These are phyloP conservation scores for Odobenus rosmarus DNA, from an alignment of 2,113 vertebrate species.

Conservation along the genomic window DNA sequence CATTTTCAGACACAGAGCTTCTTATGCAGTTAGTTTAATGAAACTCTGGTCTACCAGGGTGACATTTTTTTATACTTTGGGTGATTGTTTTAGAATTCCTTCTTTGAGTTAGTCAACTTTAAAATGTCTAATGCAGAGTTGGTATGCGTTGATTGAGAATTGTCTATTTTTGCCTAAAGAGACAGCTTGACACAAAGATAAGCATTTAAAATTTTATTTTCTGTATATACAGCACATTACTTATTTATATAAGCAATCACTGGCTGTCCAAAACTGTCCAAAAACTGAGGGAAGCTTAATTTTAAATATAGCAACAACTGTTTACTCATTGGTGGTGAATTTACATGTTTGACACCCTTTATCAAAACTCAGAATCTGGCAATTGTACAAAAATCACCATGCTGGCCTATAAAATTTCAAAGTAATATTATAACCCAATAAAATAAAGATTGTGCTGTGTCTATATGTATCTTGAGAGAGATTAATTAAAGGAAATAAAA, in stretches of 20 bases:
- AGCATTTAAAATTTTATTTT: conserved; percentile 60
- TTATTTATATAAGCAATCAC: conserved; percentile 45
- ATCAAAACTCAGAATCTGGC: conserved; percentile 15
- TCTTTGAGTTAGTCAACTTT: conserved; percentile 47
- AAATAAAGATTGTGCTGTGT: conserved; percentile 19
- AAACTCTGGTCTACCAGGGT: background rate
- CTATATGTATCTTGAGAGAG: conserved; percentile 44
- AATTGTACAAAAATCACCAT: conserved; percentile 34
- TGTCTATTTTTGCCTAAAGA: conserved; percentile 49
- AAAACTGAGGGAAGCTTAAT: conserved; percentile 31
- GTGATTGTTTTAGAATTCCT: conserved; percentile 56
- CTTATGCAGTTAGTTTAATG: conserved; percentile 17
- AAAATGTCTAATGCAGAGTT: conserved; percentile 19
- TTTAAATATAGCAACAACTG: conserved; percentile 57
- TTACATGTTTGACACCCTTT: conserved; percentile 24
- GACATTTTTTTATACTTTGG: conserved; percentile 22
- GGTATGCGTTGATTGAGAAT: background rate
- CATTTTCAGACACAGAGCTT: conserved; percentile 25
- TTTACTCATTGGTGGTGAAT: conserved; percentile 1
- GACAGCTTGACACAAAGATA: conserved; percentile 39
- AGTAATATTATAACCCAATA: conserved; percentile 32
- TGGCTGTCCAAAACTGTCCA: conserved; percentile 45
- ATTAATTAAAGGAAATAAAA: conserved; percentile 60
- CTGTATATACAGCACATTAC: background rate
- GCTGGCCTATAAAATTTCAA: conserved; percentile 43